Evolutionary conservation across 1,140 invertebrate species (phyloP).

Genomic region (Fopius arisanus): DNA sequence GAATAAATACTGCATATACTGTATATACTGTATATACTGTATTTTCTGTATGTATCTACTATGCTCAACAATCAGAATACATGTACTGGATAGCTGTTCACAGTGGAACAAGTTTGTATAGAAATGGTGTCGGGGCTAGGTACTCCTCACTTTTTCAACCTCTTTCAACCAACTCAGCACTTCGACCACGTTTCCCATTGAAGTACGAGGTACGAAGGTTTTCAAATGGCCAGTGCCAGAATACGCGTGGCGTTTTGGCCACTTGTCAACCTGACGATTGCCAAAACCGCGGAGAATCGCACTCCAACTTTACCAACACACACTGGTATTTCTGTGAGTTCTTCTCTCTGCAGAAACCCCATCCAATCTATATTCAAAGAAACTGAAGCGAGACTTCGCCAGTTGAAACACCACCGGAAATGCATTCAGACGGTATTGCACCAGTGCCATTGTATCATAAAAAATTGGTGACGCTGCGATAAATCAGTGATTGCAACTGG

Average conservation of each 20-base stretch:
- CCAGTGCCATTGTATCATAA: background rate
- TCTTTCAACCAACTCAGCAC: conserved; percentile 6
- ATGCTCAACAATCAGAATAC: background rate
- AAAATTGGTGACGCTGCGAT: background rate
- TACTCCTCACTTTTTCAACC: background rate
- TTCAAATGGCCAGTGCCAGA: conserved; percentile 8
- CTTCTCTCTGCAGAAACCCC: background rate
- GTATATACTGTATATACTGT: too few species aligned
- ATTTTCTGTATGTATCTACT: too few species aligned
- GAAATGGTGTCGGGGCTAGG: conserved; percentile 5
- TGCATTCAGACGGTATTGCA: conserved; percentile 30
- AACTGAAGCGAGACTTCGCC: background rate
- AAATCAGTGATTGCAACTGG: background rate
- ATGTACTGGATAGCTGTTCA: conserved; percentile 8
- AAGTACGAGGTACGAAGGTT: conserved; percentile 4
- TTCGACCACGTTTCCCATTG: background rate
- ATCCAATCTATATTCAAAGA: background rate
- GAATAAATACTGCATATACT: too few species aligned
- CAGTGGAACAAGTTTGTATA: conserved; percentile 17
- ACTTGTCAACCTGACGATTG: background rate
- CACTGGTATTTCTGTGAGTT: background rate
- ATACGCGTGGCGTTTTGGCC: background rate
- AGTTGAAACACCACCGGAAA: conserved; percentile 26
- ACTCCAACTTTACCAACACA: background rate
- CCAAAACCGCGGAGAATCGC: background rate